phyloP scores from a whole-genome alignment of 2,113 vertebrate genomes.

The Limnothrissa miodon region DNA sequence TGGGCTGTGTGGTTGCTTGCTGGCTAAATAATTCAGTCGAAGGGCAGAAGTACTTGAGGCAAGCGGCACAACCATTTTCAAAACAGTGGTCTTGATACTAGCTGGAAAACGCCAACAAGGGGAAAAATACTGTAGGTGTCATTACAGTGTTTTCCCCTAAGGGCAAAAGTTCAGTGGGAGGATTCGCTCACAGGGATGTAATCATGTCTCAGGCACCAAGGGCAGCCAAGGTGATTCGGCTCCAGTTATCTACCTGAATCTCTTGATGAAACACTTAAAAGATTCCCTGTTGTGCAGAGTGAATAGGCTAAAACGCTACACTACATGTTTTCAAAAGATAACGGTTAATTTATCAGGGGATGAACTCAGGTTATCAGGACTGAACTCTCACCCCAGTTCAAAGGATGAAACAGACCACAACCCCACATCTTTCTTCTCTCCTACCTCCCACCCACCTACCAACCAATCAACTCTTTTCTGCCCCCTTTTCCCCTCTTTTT shows the following conservation, averaged over 20 bases:
- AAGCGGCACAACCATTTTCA: neutral
- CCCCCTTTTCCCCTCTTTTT: neutral
- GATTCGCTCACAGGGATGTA: neutral
- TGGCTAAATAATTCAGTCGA: neutral
- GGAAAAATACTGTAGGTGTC: neutral
- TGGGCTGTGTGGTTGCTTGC: neutral
- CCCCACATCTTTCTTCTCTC: neutral
- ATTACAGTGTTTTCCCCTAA: neutral
- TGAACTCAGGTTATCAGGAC: neutral
- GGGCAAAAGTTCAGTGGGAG: neutral
- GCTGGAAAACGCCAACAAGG: neutral
- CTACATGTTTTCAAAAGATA: neutral
- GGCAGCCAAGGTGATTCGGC: neutral
- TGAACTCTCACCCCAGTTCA: neutral
- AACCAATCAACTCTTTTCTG: neutral
- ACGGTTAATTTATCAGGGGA: neutral
- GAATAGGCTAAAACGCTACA: neutral
- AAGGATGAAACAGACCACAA: neutral
- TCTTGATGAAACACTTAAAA: neutral
- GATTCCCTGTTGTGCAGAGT: neutral
- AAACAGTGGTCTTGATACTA: neutral
- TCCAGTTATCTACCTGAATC: neutral
- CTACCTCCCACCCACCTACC: neutral
- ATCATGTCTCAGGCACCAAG: neutral
- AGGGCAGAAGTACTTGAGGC: neutral